Conservation (phyloP, 2,113 vertebrate genomes). For the Antechinus flavipes region DNA sequence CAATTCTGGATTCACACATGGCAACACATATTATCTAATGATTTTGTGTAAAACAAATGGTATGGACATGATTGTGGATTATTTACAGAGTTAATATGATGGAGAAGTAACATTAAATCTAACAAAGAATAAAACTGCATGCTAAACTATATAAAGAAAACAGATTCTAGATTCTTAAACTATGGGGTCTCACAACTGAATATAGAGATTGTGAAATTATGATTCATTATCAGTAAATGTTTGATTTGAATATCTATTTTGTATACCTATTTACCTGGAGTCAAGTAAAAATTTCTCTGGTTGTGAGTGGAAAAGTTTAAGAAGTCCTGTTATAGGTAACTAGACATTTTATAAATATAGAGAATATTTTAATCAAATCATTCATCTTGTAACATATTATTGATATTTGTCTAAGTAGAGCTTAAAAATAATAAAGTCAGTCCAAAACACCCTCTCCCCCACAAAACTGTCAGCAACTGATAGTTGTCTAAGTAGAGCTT, state of each 20-base stretch:
- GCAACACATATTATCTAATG: neutral
- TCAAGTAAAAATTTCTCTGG: no score
- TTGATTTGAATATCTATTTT: no score
- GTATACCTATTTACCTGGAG: no score
- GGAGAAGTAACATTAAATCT: neutral
- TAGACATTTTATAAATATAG: neutral
- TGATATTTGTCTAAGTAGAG: neutral
- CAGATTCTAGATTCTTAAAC: no score
- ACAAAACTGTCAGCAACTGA: neutral
- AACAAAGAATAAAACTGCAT: neutral
- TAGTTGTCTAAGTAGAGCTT: neutral
- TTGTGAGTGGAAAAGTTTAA: no score
- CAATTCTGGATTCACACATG: conserved; percentile 20
- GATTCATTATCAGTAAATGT: no score
- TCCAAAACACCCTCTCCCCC: neutral
- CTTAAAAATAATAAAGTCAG: conserved; percentile 15
- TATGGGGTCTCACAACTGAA: no score
- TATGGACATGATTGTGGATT: neutral
- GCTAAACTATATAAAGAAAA: neutral
- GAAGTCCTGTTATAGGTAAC: neutral
- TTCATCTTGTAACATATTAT: conserved; percentile 6
- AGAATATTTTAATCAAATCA: neutral
- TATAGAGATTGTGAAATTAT: no score
- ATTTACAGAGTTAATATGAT: conserved; percentile 1
- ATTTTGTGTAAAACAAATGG: neutral